These are phyloP conservation scores for Hypena proboscidalis DNA, from an alignment of 2,888 invertebrate genomes.

Conservation along the genomic window DNA sequence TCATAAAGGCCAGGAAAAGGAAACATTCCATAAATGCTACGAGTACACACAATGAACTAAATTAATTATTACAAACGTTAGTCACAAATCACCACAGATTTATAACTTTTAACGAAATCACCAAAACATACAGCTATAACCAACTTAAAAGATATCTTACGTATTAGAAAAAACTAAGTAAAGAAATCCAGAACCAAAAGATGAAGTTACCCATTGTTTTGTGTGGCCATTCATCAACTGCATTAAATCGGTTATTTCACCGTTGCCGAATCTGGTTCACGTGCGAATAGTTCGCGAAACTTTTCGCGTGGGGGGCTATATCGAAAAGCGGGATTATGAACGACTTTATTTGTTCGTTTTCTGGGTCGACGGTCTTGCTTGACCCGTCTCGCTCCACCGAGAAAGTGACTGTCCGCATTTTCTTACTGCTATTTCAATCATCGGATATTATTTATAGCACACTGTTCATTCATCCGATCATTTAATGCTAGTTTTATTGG, in stretches of 20 bases:
- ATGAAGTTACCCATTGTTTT: conserved; percentile 1
- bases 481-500: conserved; percentile 4
- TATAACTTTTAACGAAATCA: too few relatives aligned
- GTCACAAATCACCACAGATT: too few relatives aligned
- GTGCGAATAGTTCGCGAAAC: conserved; percentile 47
- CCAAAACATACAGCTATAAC: too few relatives aligned
- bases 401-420: conserved; percentile 47
- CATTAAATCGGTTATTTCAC: conserved; percentile 36
- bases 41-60: too few relatives aligned
- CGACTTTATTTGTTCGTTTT: conserved; percentile 59
- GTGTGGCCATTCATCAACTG: conserved; percentile 33
- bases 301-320: conserved; percentile 55
- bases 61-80: too few relatives aligned
- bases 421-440: conserved; percentile 13
- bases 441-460: conserved; percentile 1
- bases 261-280: conserved; percentile 47
- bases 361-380: conserved; percentile 74
- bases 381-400: conserved; percentile 61
- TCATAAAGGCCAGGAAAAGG: too few relatives aligned
- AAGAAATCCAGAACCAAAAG: too few relatives aligned
- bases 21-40: too few relatives aligned
- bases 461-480: conserved; percentile 1
- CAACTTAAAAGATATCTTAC: too few relatives aligned
- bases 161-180: too few relatives aligned
- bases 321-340: conserved; percentile 59